Evolutionary conservation across 2,797 vertebrate species (phyloP).

Genomic region (Psittacula echo): DNA sequence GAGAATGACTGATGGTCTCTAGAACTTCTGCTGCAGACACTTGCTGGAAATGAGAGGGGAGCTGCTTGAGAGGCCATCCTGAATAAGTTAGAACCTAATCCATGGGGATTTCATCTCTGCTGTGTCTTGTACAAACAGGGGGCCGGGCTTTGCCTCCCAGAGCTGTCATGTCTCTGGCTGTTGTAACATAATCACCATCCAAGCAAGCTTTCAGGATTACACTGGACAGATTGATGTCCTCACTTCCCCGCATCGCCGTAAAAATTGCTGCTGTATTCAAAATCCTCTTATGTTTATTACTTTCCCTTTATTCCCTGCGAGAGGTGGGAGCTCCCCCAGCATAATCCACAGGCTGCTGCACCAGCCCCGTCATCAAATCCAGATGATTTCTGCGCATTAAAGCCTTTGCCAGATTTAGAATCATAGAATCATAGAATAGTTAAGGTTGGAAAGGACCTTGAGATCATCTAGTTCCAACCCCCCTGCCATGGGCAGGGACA

Average conservation of each 20-base stretch:
- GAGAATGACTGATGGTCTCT: background rate
- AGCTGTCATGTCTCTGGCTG: background rate
- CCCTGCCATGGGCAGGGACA: too few species aligned
- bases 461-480: too few species aligned
- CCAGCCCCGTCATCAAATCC: background rate
- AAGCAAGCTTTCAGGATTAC: constrained; percentile 17
- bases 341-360: background rate
- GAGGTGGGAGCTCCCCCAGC: background rate
- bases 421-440: too few species aligned
- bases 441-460: too few species aligned
- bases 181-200: background rate
- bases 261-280: constrained; percentile 29
- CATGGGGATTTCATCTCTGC: background rate
- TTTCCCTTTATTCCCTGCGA: background rate
- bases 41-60: fast-evolving
- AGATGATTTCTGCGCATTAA: constrained; percentile 31
- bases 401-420: background rate
- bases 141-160: background rate
- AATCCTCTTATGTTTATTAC: constrained; percentile 61
- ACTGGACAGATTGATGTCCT: background rate
- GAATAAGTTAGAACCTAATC: fast-evolving
- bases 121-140: background rate
- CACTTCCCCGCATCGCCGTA: fast-evolving
- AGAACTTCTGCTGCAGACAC: background rate
- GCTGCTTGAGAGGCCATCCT: background rate